Percentiles rank a stretch among this genome's conserved stretches.
These are phyloP conservation scores for Platalea minor DNA, from an alignment of 2,797 vertebrate species.

Conservation along the genomic window DNA sequence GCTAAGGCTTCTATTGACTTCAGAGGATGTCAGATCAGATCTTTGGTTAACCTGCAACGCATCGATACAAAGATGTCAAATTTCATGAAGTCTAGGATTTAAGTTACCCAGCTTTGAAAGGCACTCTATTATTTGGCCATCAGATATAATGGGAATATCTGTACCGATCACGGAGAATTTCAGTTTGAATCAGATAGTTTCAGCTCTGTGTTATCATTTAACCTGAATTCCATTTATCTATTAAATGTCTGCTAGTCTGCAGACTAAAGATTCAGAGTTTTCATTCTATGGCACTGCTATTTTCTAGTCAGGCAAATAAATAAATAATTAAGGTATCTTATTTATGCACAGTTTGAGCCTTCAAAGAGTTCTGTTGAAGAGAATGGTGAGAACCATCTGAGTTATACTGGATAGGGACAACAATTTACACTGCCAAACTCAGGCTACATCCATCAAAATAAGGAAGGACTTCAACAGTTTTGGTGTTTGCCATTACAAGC, in stretches of 20 bases:
- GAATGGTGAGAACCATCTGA: not conserved
- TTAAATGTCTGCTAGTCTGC: not conserved
- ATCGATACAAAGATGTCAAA: not conserved
- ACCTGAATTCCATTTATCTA: not conserved
- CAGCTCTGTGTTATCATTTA: not conserved
- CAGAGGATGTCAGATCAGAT: not conserved
- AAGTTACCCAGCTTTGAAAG: not conserved
- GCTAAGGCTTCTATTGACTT: not conserved
- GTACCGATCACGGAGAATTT: not conserved
- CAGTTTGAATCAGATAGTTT: not conserved
- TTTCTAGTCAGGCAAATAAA: not conserved
- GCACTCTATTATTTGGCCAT: not conserved
- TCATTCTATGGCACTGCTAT: not conserved
- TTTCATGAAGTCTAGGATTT: not conserved
- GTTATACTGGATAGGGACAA: not conserved
- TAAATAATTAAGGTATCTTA: not conserved
- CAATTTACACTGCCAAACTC: not conserved
- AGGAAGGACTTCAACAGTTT: not conserved
- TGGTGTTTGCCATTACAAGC: not conserved
- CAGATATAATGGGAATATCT: not conserved
- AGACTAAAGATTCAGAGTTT: not conserved
- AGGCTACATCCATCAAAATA: not conserved
- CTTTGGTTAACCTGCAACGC: not conserved
- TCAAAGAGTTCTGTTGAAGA: not conserved
- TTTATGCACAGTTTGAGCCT: not conserved